These are phyloP conservation scores for Ispidina picta DNA, from an alignment of 2,797 vertebrate species.

Conservation along the genomic window DNA sequence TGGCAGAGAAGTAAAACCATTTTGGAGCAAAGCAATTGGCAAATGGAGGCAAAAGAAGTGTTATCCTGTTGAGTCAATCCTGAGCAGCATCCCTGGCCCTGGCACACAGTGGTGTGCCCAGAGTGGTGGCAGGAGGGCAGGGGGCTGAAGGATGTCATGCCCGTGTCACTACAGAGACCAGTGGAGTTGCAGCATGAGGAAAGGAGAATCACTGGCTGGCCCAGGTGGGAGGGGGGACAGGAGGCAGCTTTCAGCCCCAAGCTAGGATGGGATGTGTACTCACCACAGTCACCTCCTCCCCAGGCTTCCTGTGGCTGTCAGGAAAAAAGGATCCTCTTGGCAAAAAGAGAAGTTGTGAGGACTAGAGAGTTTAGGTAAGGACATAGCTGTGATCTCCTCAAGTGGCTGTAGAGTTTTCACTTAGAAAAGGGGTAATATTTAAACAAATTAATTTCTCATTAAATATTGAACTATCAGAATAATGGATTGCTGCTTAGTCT, in stretches of 20 bases:
- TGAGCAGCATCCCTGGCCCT: no score
- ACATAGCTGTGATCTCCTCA: accelerated
- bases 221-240: background rate
- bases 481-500: background rate
- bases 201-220: background rate
- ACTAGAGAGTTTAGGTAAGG: background rate
- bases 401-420: background rate
- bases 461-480: background rate
- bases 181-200: background rate
- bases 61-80: background rate
- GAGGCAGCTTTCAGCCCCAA: background rate
- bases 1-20: background rate
- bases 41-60: background rate
- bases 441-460: accelerated
- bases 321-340: background rate
- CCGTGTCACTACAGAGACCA: background rate
- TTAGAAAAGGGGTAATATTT: background rate
- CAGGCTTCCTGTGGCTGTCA: background rate
- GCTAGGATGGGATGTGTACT: background rate
- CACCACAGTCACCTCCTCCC: accelerated
- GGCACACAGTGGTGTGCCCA: accelerated
- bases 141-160: background rate
- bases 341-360: background rate
- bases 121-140: background rate
- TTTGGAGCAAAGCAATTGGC: background rate